Evolutionary conservation across 2,888 invertebrate genomes (phyloP).

Genomic region (Masnerella sp.): DNA sequence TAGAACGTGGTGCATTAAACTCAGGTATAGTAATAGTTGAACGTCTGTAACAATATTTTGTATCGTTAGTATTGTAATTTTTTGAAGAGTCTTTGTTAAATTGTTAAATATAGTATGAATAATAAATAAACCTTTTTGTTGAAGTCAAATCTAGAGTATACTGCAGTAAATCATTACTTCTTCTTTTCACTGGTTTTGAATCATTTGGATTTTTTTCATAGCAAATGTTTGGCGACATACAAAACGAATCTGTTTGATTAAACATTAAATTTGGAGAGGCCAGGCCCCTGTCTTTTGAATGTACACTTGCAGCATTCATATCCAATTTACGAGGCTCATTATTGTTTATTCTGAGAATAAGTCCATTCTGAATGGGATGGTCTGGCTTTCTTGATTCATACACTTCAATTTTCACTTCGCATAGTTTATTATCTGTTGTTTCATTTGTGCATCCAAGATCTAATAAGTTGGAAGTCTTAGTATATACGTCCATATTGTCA

Average conservation of each 20-base stretch:
- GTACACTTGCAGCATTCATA: constrained; percentile 1
- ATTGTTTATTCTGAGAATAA: no score
- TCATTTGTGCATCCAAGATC: background rate
- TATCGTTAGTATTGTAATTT: no score
- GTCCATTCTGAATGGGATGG: no score
- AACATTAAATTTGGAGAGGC: constrained; percentile 69
- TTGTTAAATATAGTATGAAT: no score
- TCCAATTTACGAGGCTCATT: no score
- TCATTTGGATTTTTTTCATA: constrained; percentile 42
- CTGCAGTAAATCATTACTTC: background rate
- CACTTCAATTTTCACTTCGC: constrained; percentile 6
- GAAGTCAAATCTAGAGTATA: no score
- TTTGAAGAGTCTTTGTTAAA: no score
- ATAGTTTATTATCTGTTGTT: background rate
- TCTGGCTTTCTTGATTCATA: background rate
- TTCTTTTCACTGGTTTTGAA: background rate
- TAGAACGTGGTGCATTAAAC: no score
- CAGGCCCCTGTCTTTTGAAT: constrained; percentile 27
- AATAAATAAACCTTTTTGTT: no score
- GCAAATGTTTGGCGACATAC: constrained; percentile 66
- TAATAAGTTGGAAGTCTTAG: background rate
- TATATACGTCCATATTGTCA: constrained; percentile 60
- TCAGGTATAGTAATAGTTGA: no score
- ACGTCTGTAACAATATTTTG: no score
- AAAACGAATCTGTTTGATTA: constrained; percentile 59